These are phyloP conservation scores for Taenioides sp. DNA, from an alignment of 2,797 vertebrate genomes.

Conservation along the genomic window DNA sequence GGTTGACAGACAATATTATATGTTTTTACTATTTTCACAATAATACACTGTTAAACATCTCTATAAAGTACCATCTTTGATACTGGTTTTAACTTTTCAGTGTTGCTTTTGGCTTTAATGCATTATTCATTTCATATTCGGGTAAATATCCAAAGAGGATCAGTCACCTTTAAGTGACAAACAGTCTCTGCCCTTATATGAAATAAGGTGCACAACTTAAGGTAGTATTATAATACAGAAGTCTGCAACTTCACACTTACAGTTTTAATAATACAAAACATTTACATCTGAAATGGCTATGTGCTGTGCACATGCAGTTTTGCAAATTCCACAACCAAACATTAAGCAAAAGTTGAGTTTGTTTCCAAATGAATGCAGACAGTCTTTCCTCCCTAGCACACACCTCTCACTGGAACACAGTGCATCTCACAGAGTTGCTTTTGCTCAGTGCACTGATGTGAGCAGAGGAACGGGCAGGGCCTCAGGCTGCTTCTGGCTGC, in stretches of 20 bases:
- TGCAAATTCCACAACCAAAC: not conserved
- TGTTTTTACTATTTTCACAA: not conserved
- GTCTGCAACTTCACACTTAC: no score
- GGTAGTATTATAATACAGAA: no score
- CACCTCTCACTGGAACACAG: not conserved
- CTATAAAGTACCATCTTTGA: not conserved
- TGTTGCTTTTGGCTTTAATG: not conserved
- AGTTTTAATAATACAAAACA: no score
- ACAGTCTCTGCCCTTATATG: no score
- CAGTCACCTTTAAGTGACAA: no score
- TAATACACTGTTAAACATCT: not conserved
- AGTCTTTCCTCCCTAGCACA: not conserved
- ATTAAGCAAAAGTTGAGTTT: not conserved
- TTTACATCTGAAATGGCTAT: no score
- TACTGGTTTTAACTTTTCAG: not conserved
- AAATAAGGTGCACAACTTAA: no score
- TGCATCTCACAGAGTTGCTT: not conserved
- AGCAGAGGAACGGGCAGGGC: constrained; percentile 9
- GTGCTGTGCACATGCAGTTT: not conserved
- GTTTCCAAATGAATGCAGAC: not conserved
- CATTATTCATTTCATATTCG: not conserved
- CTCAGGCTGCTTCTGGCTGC: constrained; percentile 9
- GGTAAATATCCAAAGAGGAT: not conserved
- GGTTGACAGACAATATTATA: constrained; percentile 1
- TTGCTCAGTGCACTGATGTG: constrained; percentile 4